These are phyloP conservation scores for Cervus canadensis DNA, from an alignment of 2,113 vertebrate genomes.

Conservation along the genomic window DNA sequence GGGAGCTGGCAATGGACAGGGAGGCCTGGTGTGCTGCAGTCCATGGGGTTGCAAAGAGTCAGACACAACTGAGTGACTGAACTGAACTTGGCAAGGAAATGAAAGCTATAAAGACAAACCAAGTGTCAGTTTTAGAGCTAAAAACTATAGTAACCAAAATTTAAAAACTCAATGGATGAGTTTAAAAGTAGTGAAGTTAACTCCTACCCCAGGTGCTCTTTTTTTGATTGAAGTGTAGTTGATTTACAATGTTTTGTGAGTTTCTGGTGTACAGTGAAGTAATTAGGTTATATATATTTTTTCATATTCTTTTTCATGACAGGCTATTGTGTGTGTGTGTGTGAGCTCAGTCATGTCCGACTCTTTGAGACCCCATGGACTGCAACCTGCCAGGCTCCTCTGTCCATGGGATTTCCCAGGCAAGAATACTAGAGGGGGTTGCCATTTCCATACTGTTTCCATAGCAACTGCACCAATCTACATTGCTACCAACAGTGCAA, in stretches of 20 bases:
- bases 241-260: background rate
- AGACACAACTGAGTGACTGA: background rate
- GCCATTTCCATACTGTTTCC: background rate
- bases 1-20: background rate
- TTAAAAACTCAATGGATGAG: background rate
- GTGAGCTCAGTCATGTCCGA: background rate
- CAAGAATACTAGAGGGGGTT: background rate
- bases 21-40: background rate
- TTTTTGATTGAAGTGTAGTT: background rate
- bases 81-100: background rate
- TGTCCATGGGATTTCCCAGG: background rate
- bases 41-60: background rate
- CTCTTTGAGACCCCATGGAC: background rate
- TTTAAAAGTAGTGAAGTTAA: background rate
- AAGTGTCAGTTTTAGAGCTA: background rate
- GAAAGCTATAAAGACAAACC: background rate
- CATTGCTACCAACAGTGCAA: background rate
- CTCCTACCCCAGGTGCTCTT: background rate
- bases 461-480: background rate
- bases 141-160: background rate
- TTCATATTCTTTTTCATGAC: background rate
- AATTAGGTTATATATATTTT: background rate
- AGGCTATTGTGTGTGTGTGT: background rate
- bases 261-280: background rate
- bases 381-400: background rate